Conservation (phyloP, 2,113 vertebrate species). For the Microcebus jonahi region DNA sequence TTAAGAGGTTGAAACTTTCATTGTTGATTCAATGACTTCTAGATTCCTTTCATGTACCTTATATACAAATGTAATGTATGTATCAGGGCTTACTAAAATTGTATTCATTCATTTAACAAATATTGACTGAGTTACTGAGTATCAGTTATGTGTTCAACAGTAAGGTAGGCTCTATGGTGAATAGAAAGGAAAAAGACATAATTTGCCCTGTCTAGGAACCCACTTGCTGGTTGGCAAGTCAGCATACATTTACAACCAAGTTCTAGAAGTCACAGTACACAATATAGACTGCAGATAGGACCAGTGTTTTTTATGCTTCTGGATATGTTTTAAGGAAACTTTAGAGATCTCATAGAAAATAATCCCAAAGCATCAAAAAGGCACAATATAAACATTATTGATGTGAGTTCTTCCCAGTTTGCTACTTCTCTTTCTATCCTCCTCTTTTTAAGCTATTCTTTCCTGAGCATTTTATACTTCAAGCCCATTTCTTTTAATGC, state of each 20-base stretch:
- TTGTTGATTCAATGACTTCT: neutral
- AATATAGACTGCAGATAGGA: neutral
- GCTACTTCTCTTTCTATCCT: neutral
- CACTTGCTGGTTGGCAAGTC: neutral
- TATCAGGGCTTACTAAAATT: neutral
- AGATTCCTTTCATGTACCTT: neutral
- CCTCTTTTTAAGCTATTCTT: neutral
- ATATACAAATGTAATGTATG: neutral
- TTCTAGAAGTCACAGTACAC: neutral
- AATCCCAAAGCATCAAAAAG: neutral
- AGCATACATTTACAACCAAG: neutral
- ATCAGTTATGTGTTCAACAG: neutral
- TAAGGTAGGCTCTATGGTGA: neutral
- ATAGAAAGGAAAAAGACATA: neutral
- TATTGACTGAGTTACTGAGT: neutral
- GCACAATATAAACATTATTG: neutral
- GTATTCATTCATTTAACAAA: conserved; percentile 4
- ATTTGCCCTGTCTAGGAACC: neutral
- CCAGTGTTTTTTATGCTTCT: neutral
- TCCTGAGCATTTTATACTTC: neutral
- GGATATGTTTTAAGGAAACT: neutral
- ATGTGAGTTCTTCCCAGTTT: neutral
- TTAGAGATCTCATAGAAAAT: neutral
- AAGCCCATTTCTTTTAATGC: neutral
- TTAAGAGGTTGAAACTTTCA: neutral